Percentiles rank a stretch among this genome's conserved stretches.
phyloP scores from a whole-genome alignment of 2,113 vertebrate species.

The Melanerpes formicivorus region DNA sequence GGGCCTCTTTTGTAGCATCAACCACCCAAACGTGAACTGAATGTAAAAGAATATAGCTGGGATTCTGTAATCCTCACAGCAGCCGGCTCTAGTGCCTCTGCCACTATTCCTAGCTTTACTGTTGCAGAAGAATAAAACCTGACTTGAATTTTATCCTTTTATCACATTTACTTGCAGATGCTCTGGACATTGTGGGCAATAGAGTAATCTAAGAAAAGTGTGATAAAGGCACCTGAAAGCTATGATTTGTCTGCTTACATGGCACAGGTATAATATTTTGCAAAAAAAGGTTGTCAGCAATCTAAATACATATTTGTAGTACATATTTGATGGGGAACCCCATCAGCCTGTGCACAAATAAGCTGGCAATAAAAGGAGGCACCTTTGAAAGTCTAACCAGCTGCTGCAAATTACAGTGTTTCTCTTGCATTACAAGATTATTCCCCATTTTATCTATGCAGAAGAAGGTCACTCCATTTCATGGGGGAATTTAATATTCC shows the following conservation, averaged over 20 bases:
- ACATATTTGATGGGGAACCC: not conserved
- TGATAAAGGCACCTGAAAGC: not conserved
- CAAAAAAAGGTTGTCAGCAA: not conserved
- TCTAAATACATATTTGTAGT: not conserved
- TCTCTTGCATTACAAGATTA: not conserved
- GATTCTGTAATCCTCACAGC: not conserved
- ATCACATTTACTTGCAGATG: not conserved
- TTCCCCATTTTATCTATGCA: not conserved
- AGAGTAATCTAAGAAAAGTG: not conserved
- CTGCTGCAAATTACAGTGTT: constrained; percentile 17
- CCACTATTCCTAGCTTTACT: not conserved
- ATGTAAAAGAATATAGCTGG: not conserved
- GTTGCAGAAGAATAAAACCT: not conserved
- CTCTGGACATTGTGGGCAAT: not conserved
- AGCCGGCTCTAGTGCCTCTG: not conserved
- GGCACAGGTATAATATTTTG: not conserved
- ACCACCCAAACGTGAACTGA: not conserved
- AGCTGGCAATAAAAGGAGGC: not conserved
- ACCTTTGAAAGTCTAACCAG: constrained; percentile 4
- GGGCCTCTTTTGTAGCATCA: not conserved
- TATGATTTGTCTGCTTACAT: not conserved
- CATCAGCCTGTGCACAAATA: not conserved
- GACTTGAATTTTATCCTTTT: constrained; percentile 26
- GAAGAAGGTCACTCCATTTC: constrained; percentile 12
- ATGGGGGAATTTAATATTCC: not conserved